Evolutionary conservation across 30 jellyfish, hydroid and myxozoan genomes (phyloP).

Genomic region (Nemopilema nomurai): DNA sequence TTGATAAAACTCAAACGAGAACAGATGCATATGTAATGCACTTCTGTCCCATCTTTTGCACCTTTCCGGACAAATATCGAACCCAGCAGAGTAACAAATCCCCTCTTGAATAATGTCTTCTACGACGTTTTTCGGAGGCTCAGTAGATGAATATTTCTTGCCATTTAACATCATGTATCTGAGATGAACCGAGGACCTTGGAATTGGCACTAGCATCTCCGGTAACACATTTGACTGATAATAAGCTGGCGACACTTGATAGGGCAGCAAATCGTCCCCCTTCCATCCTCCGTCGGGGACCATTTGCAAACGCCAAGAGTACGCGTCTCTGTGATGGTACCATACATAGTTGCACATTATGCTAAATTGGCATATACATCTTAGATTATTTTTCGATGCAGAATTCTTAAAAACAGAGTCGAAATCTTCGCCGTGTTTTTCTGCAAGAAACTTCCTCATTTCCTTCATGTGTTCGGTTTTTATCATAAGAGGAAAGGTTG

Average conservation of each 20-base stretch:
- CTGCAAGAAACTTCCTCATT: slow-evolving; percentile 37
- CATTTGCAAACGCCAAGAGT: slow-evolving; percentile 52
- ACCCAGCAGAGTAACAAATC: slow-evolving; percentile 40
- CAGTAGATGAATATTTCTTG: background rate
- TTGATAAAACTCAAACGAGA: slow-evolving; percentile 45
- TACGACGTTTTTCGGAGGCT: background rate
- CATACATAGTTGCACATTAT: slow-evolving; percentile 51
- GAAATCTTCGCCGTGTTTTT: slow-evolving; percentile 20
- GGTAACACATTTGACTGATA: background rate
- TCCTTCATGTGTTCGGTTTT: slow-evolving; percentile 21
- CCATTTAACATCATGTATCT: slow-evolving; percentile 9
- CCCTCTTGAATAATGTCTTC: slow-evolving; percentile 38
- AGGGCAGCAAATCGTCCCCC: slow-evolving; percentile 16
- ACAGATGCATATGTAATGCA: slow-evolving; percentile 11
- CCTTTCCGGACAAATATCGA: slow-evolving; percentile 36
- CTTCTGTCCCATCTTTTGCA: slow-evolving; percentile 20
- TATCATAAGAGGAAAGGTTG: slow-evolving; percentile 38
- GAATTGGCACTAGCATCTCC: slow-evolving; percentile 15
- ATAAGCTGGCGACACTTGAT: slow-evolving; percentile 9
- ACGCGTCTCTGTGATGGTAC: slow-evolving; percentile 53
- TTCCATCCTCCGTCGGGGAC: slow-evolving; percentile 45
- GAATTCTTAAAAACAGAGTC: slow-evolving; percentile 30
- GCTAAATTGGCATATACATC: slow-evolving; percentile 25
- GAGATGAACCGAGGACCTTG: slow-evolving; percentile 25
- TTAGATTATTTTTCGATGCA: background rate